These are phyloP conservation scores for Drosophila elegans DNA, from an alignment of 1,140 invertebrate species.

Conservation along the genomic window DNA sequence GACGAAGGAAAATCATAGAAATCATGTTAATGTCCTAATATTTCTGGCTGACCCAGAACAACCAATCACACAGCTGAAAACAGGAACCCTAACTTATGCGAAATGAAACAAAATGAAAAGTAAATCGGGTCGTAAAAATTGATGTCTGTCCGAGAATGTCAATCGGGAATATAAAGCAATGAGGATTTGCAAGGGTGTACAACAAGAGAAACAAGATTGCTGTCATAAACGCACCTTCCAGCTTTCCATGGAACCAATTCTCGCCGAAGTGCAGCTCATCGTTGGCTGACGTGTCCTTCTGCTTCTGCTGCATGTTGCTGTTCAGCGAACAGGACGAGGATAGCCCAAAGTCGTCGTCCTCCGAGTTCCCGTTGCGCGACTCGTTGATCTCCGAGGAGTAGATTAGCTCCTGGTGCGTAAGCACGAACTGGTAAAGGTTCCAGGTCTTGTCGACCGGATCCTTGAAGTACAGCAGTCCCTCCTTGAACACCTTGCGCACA, in stretches of 20 bases:
- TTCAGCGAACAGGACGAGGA: slow-evolving; percentile 54
- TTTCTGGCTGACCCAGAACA: too few relatives aligned
- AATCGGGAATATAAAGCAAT: too few relatives aligned
- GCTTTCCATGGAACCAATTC: slow-evolving; percentile 97
- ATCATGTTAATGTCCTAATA: too few relatives aligned
- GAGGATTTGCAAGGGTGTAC: too few relatives aligned
- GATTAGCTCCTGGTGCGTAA: slow-evolving; percentile 94
- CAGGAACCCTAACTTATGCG: too few relatives aligned
- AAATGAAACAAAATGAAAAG: too few relatives aligned
- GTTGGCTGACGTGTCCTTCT: slow-evolving; percentile 85
- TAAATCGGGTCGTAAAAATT: too few relatives aligned
- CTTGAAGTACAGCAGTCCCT: slow-evolving; percentile 95
- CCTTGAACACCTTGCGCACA: slow-evolving; percentile 95
- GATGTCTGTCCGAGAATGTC: too few relatives aligned
- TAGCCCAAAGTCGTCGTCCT: slow-evolving; percentile 85
- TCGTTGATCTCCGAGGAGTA: slow-evolving; percentile 88
- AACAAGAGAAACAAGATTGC: too few relatives aligned
- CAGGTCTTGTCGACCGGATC: slow-evolving; percentile 95
- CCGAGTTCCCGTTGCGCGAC: slow-evolving; percentile 86
- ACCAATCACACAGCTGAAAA: too few relatives aligned
- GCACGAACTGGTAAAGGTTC: slow-evolving; percentile 98
- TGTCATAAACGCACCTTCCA: slow-evolving; percentile 86
- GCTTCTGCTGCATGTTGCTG: slow-evolving; percentile 71
- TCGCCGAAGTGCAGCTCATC: slow-evolving; percentile 97
- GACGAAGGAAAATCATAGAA: too few relatives aligned